Conservation (phyloP, 2,113 vertebrate species). For the Ellobius talpinus region DNA sequence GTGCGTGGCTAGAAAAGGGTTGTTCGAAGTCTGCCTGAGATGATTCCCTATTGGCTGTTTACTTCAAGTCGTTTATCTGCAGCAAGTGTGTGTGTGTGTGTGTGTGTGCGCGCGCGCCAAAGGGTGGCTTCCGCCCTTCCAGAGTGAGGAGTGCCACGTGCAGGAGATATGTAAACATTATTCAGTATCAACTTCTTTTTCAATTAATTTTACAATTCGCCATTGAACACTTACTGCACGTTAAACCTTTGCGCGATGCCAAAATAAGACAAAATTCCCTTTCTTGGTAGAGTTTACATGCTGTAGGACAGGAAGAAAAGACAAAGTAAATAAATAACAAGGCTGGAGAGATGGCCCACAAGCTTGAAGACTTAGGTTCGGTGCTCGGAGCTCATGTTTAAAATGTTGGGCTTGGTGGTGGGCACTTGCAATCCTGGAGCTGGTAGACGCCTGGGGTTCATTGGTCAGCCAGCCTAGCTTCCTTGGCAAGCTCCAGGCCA, state of each 20-base stretch:
- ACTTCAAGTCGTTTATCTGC: neutral
- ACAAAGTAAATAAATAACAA: neutral
- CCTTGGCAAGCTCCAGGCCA: neutral
- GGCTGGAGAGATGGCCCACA: neutral
- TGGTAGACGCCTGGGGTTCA: neutral
- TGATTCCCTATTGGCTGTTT: neutral
- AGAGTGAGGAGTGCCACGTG: neutral
- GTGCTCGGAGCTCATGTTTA: neutral
- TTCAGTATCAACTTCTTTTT: neutral
- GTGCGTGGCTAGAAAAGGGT: neutral
- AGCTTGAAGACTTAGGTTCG: neutral
- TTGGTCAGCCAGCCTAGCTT: neutral
- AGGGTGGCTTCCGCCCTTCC: neutral
- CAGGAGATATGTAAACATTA: neutral
- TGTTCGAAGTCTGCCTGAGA: neutral
- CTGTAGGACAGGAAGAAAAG: neutral
- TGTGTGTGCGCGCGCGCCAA: neutral
- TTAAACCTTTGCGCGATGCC: neutral
- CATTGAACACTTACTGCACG: neutral
- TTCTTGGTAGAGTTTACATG: neutral
- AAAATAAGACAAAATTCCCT: neutral
- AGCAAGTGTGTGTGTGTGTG: neutral
- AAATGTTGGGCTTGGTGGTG: neutral
- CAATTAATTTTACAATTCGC: neutral
- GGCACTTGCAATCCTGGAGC: neutral